Percentiles rank a stretch among this genome's conserved stretches.
phyloP scores from a whole-genome alignment of 2,888 invertebrate species.

The Sphecodes monilicornis region DNA sequence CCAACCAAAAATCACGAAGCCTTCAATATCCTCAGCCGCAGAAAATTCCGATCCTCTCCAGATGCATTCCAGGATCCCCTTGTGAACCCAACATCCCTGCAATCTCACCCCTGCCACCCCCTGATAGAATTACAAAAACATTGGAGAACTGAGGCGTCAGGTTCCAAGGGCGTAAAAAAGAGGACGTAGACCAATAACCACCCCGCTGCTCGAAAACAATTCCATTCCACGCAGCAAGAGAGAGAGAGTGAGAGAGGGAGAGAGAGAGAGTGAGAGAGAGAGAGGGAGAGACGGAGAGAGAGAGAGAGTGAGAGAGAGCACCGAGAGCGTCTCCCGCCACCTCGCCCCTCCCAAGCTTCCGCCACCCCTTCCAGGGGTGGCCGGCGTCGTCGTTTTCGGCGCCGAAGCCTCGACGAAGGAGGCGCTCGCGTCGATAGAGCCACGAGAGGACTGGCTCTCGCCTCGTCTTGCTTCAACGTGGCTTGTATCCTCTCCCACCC shows the following conservation, averaged over 20 bases:
- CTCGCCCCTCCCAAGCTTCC: conserved; percentile 13
- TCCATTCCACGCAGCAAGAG: conserved; percentile 22
- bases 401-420: conserved; percentile 72
- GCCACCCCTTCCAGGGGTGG: conserved; percentile 34
- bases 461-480: conserved; percentile 50
- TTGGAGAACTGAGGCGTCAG: conserved; percentile 1
- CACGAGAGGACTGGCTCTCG: conserved; percentile 72
- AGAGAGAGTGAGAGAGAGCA: not conserved
- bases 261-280: not conserved
- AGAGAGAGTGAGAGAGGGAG: not conserved
- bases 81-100: not conserved
- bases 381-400: conserved; percentile 68
- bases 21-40: not conserved
- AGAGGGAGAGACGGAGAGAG: not conserved
- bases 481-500: conserved; percentile 40
- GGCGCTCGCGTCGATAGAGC: conserved; percentile 85
- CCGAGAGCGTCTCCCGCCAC: not conserved
- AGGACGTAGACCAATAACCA: conserved; percentile 1
- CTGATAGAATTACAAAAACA: conserved; percentile 10
- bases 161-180: conserved; percentile 7
- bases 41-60: not conserved
- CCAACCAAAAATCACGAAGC: not conserved
- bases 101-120: not conserved
- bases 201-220: conserved; percentile 22
- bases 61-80: not conserved